Evolutionary conservation across 1,140 invertebrate species (phyloP), one percentile per base, ranked within the genome.

Genomic region (Pseudomyrmex dendroicus): DNA sequence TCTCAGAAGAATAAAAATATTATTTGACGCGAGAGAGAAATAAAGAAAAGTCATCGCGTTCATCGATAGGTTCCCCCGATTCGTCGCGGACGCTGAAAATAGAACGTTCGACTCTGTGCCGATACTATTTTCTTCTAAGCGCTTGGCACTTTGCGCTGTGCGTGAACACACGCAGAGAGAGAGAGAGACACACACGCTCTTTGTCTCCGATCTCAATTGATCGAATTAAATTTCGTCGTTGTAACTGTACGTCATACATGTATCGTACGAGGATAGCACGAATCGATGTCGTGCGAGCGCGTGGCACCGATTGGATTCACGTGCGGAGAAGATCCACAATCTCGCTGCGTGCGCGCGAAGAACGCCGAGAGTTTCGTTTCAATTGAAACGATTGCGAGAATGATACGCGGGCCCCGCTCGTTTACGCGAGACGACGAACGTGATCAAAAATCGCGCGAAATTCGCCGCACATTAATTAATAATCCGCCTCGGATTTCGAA

Each of bases 301-400:
- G 35, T 35, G 35, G 35, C 35, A 35, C 56, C 70, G 62, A 87
- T 87, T 84, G 70, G 73, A 80, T 87, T 74, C 70, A 84, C 82
- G 54, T 72, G 66, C 54, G 56, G 44, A 20, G 22, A 15, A 20
- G 22, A 15, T 20, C 20, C 20, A 20, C 70, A 80, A 72, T 22
- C 72, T 52, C 72, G 59, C 50, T 72, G 76, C 76, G 66, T 61
- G 66, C 66, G 66, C 66, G 54, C 59, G 44, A 61, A 50, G 54
- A 12, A 1, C 25, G 35, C 35, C 0, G 35, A 35, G 35, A 80
- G 76, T 72, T 80, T 80, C 66, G 54, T 80, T 80, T 70, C 76
- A 80, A 80, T 80, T 72, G 66, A 80, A 13, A 48, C 54, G 20
- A 70, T 70, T 72, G n/a, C 62, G 50, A 46, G 13, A 35, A 68